phyloP scores from a whole-genome alignment of 2,888 invertebrate species.

The Nomada lathburiana region DNA sequence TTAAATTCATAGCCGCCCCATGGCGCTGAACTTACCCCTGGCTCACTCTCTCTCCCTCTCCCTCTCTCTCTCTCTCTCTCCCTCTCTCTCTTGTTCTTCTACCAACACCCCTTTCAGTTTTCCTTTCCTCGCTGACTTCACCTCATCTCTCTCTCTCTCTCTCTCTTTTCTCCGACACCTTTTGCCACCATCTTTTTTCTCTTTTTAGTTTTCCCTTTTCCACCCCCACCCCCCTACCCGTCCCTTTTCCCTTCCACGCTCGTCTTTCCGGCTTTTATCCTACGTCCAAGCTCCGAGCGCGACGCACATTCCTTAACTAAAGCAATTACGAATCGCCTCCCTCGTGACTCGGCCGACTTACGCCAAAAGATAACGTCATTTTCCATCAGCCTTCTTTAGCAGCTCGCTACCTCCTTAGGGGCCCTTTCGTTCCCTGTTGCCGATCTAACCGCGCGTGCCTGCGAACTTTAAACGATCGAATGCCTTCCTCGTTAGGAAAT shows the following conservation, averaged over 20 bases:
- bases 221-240: slow-evolving; percentile 13
- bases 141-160: slow-evolving; percentile 50
- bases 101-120: slow-evolving; percentile 53
- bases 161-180: slow-evolving; percentile 36
- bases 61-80: slow-evolving; percentile 54
- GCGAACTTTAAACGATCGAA: slow-evolving; percentile 10
- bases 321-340: slow-evolving; percentile 77
- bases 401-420: slow-evolving; percentile 36
- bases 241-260: slow-evolving; percentile 38
- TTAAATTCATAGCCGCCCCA: slow-evolving; percentile 83
- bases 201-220: slow-evolving; percentile 34
- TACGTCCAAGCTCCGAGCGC: slow-evolving; percentile 62
- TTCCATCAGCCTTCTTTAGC: slow-evolving; percentile 71
- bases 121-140: slow-evolving; percentile 49
- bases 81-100: slow-evolving; percentile 58
- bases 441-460: slow-evolving; percentile 43
- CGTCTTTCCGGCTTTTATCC: slow-evolving; percentile 58
- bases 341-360: slow-evolving; percentile 72
- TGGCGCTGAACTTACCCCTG: slow-evolving; percentile 73
- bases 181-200: no score
- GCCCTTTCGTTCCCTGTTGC: slow-evolving; percentile 19
- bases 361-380: slow-evolving; percentile 77
- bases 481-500: slow-evolving; percentile 13
- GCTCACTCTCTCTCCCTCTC: slow-evolving; percentile 49
- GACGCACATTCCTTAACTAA: slow-evolving; percentile 77